Conservation (phyloP, 2,113 vertebrate species). For the Tenrec ecaudatus region DNA sequence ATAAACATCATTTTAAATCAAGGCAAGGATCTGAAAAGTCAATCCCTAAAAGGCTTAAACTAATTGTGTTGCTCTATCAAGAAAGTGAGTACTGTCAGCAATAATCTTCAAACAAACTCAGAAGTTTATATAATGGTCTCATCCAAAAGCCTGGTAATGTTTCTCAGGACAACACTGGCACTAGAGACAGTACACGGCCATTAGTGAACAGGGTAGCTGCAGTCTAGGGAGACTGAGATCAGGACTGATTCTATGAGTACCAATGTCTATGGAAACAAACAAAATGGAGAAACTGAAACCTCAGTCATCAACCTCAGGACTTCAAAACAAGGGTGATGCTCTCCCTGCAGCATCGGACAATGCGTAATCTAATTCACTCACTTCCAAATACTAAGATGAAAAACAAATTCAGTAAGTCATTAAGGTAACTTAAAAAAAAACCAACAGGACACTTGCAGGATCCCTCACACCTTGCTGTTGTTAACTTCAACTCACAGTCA, state of each 20-base stretch:
- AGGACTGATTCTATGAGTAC: neutral
- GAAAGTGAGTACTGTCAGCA: neutral
- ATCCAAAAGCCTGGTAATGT: neutral
- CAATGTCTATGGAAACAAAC: neutral
- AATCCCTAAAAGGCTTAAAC: too few species aligned
- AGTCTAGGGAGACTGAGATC: too few species aligned
- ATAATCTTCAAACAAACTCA: constrained; percentile 5
- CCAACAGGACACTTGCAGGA: neutral
- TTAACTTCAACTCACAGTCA: neutral
- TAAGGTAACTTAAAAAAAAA: neutral
- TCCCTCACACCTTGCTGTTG: neutral
- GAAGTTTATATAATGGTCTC: neutral
- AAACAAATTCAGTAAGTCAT: neutral
- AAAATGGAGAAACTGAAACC: neutral
- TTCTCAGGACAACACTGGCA: neutral
- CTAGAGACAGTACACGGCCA: neutral
- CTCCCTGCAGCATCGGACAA: neutral
- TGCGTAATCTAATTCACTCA: neutral
- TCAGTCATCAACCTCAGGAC: neutral
- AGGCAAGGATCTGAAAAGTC: neutral
- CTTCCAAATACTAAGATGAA: neutral
- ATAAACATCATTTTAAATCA: neutral
- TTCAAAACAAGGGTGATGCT: neutral
- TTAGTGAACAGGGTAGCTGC: neutral
- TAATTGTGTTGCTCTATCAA: neutral